Base-by-base conservation (phyloP, 2,888 invertebrate genomes). In the Endomychus coccineus region DNA sequence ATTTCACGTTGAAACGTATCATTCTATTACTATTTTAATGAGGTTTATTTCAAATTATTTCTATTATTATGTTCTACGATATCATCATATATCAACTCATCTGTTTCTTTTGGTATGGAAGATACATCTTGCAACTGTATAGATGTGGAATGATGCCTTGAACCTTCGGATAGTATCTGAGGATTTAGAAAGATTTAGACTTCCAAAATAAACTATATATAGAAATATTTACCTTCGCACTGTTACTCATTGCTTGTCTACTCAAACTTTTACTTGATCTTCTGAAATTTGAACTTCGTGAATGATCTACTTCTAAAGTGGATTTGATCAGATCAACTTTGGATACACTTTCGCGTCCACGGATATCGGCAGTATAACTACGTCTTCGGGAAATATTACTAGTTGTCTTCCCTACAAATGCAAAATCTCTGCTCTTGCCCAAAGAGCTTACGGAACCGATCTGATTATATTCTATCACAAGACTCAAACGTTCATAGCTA, bases 391-490 rank as follows among this genome's bases (percentile, higher is more conserved):
- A 67, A 48, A 69, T 70, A 32, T 67, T 69, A 41, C 62, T 60
- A 37, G 59, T 66, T 37, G 66, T 49, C 32, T 61, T 45, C 3
- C 53, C 45, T 17, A 56, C 36, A n/a, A n/a, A n/a, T 3, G 47
- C 41, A 19, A 43, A 40, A 16, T 55, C 47, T 22, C 44, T 47
- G 28, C 75, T 74, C 51, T 79, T 67, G 1, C 81, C 80, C 48
- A 84, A 56, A 0, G 83, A 84, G 43, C 81, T 76, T 29, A 84
- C 62, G 16, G 83, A 83, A 27, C 84, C 83, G 37, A 83, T 73
- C 46, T 82, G 83, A 59, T 84, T 84, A 61, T 77, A 83, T 49
- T 83, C 74, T 3, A 82, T 80, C 67, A 83, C 78, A 50, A 84
- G 71, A 56, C 82, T 82, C 27, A 84, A 62, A 25, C 84, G 68